Conservation (phyloP, 2,113 vertebrate species). For the Bothrops jararaca region DNA sequence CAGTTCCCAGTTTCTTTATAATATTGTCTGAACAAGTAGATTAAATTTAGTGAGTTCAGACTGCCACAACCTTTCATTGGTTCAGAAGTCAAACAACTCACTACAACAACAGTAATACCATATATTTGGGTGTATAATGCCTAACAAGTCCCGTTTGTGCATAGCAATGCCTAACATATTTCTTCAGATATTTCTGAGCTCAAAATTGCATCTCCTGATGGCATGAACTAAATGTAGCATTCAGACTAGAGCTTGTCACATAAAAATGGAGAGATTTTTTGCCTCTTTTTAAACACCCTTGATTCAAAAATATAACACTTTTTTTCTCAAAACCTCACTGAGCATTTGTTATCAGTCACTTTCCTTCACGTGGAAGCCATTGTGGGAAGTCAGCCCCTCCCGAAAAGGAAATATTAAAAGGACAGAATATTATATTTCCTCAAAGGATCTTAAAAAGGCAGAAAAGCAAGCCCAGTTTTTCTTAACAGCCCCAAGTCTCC, state of each 20-base stretch:
- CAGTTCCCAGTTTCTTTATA: background rate
- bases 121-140: background rate
- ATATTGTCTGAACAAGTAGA: background rate
- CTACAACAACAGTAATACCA: background rate
- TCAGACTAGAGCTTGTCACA: background rate
- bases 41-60: background rate
- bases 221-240: background rate
- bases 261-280: background rate
- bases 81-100: background rate
- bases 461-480: no score
- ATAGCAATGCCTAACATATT: background rate
- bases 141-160: background rate
- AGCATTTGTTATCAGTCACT: background rate
- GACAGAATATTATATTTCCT: no score
- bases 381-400: no score
- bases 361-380: background rate
- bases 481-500: no score
- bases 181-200: background rate
- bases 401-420: no score
- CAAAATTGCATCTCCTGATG: background rate
- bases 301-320: background rate
- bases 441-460: no score
- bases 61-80: background rate
- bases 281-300: background rate
- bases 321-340: background rate